phyloP scores from a whole-genome alignment of 2,888 invertebrate genomes.

The Bimastos eiseni region DNA sequence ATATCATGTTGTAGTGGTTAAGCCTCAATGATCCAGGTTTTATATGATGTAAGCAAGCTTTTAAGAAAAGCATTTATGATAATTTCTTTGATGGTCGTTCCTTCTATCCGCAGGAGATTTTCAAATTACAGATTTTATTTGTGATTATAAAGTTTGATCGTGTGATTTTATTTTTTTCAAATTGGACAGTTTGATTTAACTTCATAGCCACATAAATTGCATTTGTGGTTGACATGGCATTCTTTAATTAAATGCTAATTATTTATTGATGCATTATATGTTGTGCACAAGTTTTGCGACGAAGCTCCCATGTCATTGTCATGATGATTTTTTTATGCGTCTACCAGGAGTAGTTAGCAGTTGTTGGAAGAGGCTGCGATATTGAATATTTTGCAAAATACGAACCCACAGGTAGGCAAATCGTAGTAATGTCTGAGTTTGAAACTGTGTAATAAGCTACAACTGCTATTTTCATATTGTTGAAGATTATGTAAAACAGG shows the following conservation, averaged over 20 bases:
- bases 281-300: background rate
- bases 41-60: background rate
- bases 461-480: background rate
- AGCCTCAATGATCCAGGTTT: background rate
- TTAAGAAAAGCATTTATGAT: background rate
- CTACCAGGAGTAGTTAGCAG: background rate
- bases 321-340: background rate
- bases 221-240: background rate
- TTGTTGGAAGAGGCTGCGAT: background rate
- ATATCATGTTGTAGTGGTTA: conserved; percentile 6
- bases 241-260: background rate
- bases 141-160: background rate
- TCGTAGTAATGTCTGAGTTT: background rate
- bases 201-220: background rate
- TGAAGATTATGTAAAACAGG: conserved; percentile 6
- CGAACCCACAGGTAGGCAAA: background rate
- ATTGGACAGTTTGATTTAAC: background rate
- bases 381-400: background rate
- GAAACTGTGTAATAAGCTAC: background rate
- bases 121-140: background rate
- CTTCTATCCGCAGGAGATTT: background rate
- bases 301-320: background rate
- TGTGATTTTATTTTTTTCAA: background rate
- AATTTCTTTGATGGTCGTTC: background rate
- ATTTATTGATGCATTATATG: too few relatives aligned